Evolutionary conservation across 2,797 vertebrate species (phyloP).

Genomic region (Phataginus tetradactyla): DNA sequence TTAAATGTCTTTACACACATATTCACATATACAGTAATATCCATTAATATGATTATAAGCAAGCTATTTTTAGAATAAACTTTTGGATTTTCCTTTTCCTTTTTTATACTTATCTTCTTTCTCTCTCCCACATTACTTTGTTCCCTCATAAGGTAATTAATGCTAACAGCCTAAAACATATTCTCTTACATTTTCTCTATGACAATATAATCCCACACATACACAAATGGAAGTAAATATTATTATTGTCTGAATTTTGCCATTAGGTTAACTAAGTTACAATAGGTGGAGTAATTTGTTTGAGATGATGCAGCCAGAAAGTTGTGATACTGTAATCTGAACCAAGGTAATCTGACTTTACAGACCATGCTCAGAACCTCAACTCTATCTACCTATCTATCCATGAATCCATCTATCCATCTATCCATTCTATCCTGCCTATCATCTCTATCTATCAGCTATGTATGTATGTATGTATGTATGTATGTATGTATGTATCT

Average conservation of each 20-base stretch:
- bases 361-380: not conserved
- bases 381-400: not conserved
- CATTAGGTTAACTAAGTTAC: not conserved
- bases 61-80: not conserved
- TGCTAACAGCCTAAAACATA: not conserved
- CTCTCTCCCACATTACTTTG: not conserved
- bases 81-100: not conserved
- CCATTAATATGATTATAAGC: not conserved
- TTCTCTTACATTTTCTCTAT: not conserved
- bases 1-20: not conserved
- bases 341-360: not conserved
- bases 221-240: not conserved
- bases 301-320: not conserved
- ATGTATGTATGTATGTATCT: not conserved
- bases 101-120: not conserved
- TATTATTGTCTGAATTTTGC: constrained; percentile 20
- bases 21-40: not conserved
- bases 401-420: not conserved
- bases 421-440: too few species aligned
- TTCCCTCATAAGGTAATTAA: not conserved
- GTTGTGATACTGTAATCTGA: not conserved
- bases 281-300: not conserved
- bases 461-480: not conserved
- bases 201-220: not conserved
- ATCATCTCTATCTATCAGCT: not conserved